Percentiles rank a stretch among this genome's conserved stretches.
phyloP scores from a whole-genome alignment of 2,888 invertebrate genomes.

The Oxyteleia sp. region DNA sequence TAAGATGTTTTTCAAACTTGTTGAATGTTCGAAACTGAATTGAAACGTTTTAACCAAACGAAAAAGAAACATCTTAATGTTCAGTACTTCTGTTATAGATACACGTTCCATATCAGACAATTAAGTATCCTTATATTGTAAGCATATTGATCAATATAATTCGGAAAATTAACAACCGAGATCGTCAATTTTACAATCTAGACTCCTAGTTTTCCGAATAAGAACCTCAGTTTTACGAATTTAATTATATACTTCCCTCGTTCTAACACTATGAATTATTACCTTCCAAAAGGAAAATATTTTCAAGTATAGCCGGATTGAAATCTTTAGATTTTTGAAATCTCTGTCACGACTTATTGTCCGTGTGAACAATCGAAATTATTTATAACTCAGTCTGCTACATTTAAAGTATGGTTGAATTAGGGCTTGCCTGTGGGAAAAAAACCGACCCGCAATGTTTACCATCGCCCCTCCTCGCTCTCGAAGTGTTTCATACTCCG shows the following conservation, averaged over 20 bases:
- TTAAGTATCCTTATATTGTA: not conserved
- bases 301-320: no score
- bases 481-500: not conserved
- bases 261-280: no score
- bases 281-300: no score
- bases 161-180: not conserved
- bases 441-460: constrained; percentile 1
- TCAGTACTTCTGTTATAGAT: no score
- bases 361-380: constrained; percentile 37
- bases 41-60: no score
- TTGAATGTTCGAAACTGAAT: no score
- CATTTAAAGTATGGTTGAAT: constrained; percentile 49
- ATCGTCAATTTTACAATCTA: not conserved
- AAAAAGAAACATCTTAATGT: no score
- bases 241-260: no score
- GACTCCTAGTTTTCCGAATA: not conserved
- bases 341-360: constrained; percentile 11
- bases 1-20: no score
- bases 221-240: no score
- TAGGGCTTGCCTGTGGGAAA: constrained; percentile 48
- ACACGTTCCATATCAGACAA: no score
- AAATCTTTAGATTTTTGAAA: no score
- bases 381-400: constrained; percentile 48
- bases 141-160: not conserved
- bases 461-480: not conserved